These are phyloP conservation scores for Caenorhabditis sp. DNA, from an alignment of 2,888 invertebrate genomes.

Conservation along the genomic window DNA sequence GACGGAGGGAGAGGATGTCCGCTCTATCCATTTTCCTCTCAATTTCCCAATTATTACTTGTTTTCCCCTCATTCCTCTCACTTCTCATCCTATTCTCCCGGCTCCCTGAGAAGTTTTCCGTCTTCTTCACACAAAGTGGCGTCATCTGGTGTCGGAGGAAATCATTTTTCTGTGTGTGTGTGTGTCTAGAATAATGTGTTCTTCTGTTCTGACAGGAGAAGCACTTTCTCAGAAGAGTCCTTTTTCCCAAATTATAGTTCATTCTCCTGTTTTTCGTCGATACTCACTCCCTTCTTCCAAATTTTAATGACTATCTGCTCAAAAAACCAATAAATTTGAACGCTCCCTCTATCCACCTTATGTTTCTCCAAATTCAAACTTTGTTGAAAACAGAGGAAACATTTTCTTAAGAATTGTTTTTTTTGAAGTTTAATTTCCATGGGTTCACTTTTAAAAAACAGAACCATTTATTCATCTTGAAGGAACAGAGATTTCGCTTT, in stretches of 20 bases:
- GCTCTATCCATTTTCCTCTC: background rate
- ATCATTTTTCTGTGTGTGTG: constrained; percentile 6
- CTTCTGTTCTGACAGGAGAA: background rate
- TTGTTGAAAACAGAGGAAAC: too few relatives aligned
- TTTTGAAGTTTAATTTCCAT: too few relatives aligned
- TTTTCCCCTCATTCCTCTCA: constrained; percentile 1
- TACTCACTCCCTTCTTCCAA: too few relatives aligned
- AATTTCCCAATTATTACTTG: constrained; percentile 4
- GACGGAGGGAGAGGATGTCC: background rate
- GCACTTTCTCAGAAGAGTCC: background rate
- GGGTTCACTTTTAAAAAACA: too few relatives aligned
- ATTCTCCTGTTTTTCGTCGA: too few relatives aligned
- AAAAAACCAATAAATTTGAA: too few relatives aligned
- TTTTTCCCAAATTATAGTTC: background rate
- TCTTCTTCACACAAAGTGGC: constrained; percentile 11
- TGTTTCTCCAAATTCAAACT: too few relatives aligned
- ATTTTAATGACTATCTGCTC: too few relatives aligned
- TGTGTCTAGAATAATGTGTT: background rate
- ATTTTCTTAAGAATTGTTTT: too few relatives aligned
- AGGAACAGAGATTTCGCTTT: too few relatives aligned
- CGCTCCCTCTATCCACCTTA: too few relatives aligned
- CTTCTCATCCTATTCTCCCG: background rate
- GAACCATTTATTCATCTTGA: too few relatives aligned
- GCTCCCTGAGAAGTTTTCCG: background rate
- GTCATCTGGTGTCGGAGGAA: constrained; percentile 4